Percentiles rank a stretch among this genome's conserved stretches.
phyloP scores from a whole-genome alignment of 2,113 vertebrate species.

The Syngnathus typhle region DNA sequence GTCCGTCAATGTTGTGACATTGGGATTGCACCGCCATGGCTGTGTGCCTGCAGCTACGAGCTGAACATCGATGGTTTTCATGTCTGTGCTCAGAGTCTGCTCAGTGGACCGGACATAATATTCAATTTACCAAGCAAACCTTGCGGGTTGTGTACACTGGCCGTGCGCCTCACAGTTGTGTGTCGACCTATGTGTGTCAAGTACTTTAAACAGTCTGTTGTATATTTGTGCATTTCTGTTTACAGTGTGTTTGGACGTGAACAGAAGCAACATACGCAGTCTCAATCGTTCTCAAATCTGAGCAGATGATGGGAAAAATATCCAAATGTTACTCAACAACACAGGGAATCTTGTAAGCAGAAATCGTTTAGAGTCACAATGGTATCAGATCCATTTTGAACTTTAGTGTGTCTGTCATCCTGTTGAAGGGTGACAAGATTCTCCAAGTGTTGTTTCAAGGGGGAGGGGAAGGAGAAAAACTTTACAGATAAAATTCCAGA shows the following conservation, averaged over 20 bases:
- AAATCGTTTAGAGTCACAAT: background rate
- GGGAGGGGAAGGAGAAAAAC: conserved; percentile 2
- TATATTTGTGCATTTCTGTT: background rate
- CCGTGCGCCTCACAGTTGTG: conserved; percentile 8
- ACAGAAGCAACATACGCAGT: too few species aligned
- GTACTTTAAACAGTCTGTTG: conserved; percentile 1
- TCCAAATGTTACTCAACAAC: too few species aligned
- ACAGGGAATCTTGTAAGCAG: background rate
- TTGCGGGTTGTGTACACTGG: conserved; percentile 19
- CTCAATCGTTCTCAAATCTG: background rate
- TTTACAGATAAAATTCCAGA: background rate
- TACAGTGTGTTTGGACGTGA: too few species aligned
- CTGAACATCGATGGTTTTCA: conserved; percentile 47
- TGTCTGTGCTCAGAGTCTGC: conserved; percentile 27
- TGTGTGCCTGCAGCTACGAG: conserved; percentile 29
- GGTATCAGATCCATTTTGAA: background rate
- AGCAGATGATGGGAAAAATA: background rate
- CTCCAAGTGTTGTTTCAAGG: conserved; percentile 3
- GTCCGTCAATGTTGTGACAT: conserved; percentile 43
- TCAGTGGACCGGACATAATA: conserved; percentile 32
- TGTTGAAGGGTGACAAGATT: conserved; percentile 5
- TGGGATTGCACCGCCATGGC: conserved; percentile 11
- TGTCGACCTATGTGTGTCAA: conserved; percentile 3
- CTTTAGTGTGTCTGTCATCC: background rate
- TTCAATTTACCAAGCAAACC: conserved; percentile 52